phyloP scores from a whole-genome alignment of 2,888 invertebrate genomes.

The Thelaira solivaga region DNA sequence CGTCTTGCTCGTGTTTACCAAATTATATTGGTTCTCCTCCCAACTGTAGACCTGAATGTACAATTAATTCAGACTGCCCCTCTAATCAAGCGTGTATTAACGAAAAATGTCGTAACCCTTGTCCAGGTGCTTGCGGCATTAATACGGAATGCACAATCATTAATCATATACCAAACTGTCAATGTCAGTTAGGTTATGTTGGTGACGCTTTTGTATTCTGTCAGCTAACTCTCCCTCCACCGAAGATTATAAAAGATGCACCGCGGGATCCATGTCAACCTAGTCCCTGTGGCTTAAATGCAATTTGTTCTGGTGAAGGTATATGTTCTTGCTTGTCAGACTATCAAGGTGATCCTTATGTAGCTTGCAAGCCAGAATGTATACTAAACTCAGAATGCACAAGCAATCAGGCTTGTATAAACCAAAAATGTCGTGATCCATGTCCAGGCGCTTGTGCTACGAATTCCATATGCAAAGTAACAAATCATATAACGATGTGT shows the following conservation, averaged over 20 bases:
- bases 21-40: slow-evolving; percentile 85
- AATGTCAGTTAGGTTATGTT: slow-evolving; percentile 83
- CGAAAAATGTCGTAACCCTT: slow-evolving; percentile 87
- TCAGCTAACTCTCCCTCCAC: slow-evolving; percentile 67
- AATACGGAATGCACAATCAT: slow-evolving; percentile 82
- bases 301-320: slow-evolving; percentile 82
- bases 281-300: slow-evolving; percentile 88
- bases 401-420: slow-evolving; percentile 82
- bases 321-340: slow-evolving; percentile 82
- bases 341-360: slow-evolving; percentile 85
- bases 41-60: slow-evolving; percentile 83
- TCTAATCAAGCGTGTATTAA: slow-evolving; percentile 86
- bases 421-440: slow-evolving; percentile 84
- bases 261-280: slow-evolving; percentile 80
- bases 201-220: slow-evolving; percentile 85
- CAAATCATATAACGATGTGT: slow-evolving; percentile 85
- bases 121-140: slow-evolving; percentile 86
- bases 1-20: slow-evolving; percentile 82
- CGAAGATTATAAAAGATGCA: slow-evolving; percentile 71
- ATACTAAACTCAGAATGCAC: slow-evolving; percentile 83
- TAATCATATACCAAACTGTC: slow-evolving; percentile 86
- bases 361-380: slow-evolving; percentile 84
- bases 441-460: slow-evolving; percentile 84
- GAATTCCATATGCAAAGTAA: slow-evolving; percentile 84
- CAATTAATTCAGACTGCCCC: slow-evolving; percentile 85